Evolutionary conservation across 2,797 vertebrate species (phyloP).

Genomic region (Buceros bicornis): DNA sequence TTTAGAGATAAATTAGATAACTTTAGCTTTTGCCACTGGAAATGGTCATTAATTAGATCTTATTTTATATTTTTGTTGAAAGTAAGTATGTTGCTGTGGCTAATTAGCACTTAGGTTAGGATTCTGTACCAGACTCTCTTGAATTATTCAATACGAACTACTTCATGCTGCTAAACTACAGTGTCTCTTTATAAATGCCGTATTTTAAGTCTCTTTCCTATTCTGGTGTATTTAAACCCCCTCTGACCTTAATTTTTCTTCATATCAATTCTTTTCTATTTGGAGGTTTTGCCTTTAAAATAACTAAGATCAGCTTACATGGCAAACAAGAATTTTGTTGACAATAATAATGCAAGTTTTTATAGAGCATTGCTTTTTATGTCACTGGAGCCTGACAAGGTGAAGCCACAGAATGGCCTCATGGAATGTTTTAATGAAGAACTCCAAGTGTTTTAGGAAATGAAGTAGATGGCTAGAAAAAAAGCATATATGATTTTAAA

Average conservation of each 20-base stretch:
- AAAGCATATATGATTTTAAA: background rate
- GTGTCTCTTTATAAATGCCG: conserved; percentile 4
- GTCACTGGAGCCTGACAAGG: background rate
- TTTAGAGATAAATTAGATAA: background rate
- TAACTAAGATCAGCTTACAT: background rate
- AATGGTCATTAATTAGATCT: conserved; percentile 6
- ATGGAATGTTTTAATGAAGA: background rate
- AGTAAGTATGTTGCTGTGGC: conserved; percentile 4
- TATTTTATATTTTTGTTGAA: conserved; percentile 33
- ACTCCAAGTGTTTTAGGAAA: background rate
- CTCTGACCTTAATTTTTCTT: conserved; percentile 44
- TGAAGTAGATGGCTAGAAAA: background rate
- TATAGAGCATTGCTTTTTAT: background rate
- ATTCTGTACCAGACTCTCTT: background rate
- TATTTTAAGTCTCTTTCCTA: background rate
- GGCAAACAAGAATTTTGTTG: background rate
- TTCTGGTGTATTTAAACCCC: conserved; percentile 28
- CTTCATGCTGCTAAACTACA: background rate
- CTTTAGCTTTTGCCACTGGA: background rate
- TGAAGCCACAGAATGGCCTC: background rate
- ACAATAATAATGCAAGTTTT: background rate
- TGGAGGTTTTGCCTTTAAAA: background rate
- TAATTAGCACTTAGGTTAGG: conserved; percentile 31
- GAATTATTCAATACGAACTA: conserved; percentile 47
- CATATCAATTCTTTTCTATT: background rate